Evolutionary conservation across 2,113 vertebrate species (phyloP).

Genomic region (Saccopteryx bilineata): DNA sequence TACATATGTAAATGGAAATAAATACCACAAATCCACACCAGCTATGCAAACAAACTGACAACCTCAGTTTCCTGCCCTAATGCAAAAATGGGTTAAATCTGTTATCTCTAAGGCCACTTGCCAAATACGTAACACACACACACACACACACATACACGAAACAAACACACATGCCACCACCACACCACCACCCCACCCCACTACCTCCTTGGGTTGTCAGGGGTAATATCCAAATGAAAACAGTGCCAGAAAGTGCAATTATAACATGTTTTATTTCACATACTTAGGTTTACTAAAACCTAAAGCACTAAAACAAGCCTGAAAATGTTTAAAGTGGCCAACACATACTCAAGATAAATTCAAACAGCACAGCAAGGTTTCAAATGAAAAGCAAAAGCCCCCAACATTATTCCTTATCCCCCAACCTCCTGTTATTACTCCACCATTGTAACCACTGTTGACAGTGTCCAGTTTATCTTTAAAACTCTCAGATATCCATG

Average conservation of each 20-base stretch:
- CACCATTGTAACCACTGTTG: background rate
- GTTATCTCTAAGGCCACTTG: background rate
- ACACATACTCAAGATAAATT: conserved; percentile 6
- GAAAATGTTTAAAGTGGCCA: background rate
- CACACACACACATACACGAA: background rate
- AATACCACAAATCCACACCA: background rate
- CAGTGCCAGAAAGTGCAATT: background rate
- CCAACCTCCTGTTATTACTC: background rate
- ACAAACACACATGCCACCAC: background rate
- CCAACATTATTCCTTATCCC: background rate
- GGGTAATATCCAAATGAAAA: background rate
- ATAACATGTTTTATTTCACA: background rate
- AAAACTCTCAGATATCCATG: background rate
- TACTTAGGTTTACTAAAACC: background rate
- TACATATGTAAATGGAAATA: conserved; percentile 56
- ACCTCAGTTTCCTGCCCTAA: conserved; percentile 17
- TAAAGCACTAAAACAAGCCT: conserved; percentile 24
- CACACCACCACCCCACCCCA: background rate
- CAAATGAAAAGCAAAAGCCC: conserved; percentile 30
- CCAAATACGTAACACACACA: background rate
- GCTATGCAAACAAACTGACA: background rate
- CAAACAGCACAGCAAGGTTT: conserved; percentile 4
- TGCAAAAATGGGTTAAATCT: conserved; percentile 39
- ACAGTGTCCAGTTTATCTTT: background rate
- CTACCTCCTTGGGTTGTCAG: background rate